A percentile compares a stretch with the other conserved stretches of the same genome.
These are phyloP conservation scores for Syndactyla subalaris DNA, from an alignment of 2,797 vertebrate genomes.

Conservation along the genomic window DNA sequence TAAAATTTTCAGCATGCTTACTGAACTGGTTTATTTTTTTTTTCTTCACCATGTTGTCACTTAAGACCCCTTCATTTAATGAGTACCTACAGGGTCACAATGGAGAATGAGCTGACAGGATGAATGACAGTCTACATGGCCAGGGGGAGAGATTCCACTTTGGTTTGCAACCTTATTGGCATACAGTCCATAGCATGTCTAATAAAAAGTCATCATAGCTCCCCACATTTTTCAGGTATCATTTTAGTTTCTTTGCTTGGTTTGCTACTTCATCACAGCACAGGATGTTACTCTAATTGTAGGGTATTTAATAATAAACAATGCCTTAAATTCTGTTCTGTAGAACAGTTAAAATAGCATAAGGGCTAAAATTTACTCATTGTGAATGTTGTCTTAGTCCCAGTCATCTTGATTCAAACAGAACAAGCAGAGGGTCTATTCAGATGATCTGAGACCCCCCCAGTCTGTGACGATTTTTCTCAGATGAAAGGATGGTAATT, in stretches of 20 bases:
- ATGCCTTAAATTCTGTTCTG: background rate
- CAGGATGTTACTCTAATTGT: background rate
- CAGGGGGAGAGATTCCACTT: background rate
- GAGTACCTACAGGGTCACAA: background rate
- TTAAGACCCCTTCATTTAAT: background rate
- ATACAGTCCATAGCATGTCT: background rate
- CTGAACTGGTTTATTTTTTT: background rate
- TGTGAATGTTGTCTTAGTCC: background rate
- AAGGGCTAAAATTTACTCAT: background rate
- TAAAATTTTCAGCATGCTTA: background rate
- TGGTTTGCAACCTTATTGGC: background rate
- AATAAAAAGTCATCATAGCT: constrained; percentile 33
- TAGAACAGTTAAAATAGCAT: background rate
- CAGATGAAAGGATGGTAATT: background rate
- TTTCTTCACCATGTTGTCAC: background rate
- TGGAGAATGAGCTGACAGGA: background rate
- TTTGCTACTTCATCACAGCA: constrained; percentile 19
- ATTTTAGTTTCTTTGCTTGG: constrained; percentile 37
- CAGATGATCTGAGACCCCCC: background rate
- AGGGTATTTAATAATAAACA: background rate
- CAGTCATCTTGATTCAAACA: background rate
- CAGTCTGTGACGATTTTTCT: background rate
- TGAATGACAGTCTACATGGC: background rate
- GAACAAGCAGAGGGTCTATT: background rate
- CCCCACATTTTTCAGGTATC: constrained; percentile 34